Base-by-base conservation (phyloP, 2,113 vertebrate genomes). In the Terrapene triunguis region DNA sequence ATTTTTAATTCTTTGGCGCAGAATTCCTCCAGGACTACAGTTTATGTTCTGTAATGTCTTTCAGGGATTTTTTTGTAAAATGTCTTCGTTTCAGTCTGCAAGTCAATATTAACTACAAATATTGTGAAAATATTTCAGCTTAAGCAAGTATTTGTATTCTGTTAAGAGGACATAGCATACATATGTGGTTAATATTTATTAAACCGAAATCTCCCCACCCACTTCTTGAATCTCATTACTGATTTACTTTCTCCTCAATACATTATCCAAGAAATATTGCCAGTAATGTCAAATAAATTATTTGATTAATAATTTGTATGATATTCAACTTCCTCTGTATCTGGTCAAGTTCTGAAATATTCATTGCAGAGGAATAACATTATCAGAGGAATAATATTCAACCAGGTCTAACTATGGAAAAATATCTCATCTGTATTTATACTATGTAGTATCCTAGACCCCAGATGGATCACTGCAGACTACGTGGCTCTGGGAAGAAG, bases 211-310 rank as follows among this genome's bases (percentile, higher is more conserved):
- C 88, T 91, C 53, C 80, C 90, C 93, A 85, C 94, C 35, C 72
- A 24, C 76, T 95, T 83, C 82, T 85, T 84, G 83, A 95, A 95
- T 84, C 42, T 55, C 42, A 59, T 87, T 94, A 95, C 57, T 82
- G 82, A 94, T 95, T 90, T 94, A 94, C 54, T 81, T 94, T n/a
- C 12, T 95, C 10, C 86, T 82, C 80, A 96, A 96, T 69, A 81
- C 5, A 84, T 94, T 85, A 95, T 14, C 54, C 51, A 94, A 95
- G 96, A 89, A 88, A 93, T 32, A 74, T 80, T 24, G 27, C 80
- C 29, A 89, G n/a, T 24, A 69, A 38, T 82, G 90, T 78, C 92
- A 95, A 96, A 82, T 69, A 84, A 8, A 62, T 94, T 21, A 91
- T 62, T 94, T 88, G 1, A 4, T 87, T 89, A 93, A 93, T 86